Evolutionary conservation across 2,797 vertebrate species (phyloP).

Genomic region (Chelon auratus): DNA sequence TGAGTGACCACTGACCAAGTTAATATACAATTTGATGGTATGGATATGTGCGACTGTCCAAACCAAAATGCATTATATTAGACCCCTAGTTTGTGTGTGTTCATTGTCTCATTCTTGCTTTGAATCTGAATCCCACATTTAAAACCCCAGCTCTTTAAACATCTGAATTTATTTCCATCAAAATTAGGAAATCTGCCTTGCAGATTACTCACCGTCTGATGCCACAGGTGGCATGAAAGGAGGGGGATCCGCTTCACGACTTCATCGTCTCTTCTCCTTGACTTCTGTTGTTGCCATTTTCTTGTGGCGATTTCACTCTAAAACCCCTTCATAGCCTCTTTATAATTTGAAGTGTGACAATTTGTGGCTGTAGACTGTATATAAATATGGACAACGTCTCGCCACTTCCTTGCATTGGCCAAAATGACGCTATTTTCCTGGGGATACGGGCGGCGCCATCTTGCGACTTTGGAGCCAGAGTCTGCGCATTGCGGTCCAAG

Average conservation of each 20-base stretch:
- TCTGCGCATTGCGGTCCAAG: too few species aligned
- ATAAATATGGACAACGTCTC: too few species aligned
- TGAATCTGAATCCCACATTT: background rate
- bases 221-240: background rate
- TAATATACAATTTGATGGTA: background rate
- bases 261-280: background rate
- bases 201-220: background rate
- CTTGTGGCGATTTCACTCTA: background rate
- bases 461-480: too few species aligned
- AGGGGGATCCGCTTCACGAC: background rate
- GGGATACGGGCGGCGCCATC: too few species aligned
- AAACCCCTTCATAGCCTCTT: too few species aligned
- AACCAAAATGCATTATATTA: background rate
- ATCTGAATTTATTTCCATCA: background rate
- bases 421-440: too few species aligned
- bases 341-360: background rate
- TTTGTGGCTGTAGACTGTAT: background rate
- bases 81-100: background rate
- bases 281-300: background rate
- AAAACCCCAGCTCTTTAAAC: background rate
- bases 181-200: constrained; percentile 6
- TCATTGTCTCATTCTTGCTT: background rate
- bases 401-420: too few species aligned
- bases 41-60: background rate
- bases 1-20: background rate